phyloP scores from a whole-genome alignment of 2,888 invertebrate species.

The Rhodophaea formosa region DNA sequence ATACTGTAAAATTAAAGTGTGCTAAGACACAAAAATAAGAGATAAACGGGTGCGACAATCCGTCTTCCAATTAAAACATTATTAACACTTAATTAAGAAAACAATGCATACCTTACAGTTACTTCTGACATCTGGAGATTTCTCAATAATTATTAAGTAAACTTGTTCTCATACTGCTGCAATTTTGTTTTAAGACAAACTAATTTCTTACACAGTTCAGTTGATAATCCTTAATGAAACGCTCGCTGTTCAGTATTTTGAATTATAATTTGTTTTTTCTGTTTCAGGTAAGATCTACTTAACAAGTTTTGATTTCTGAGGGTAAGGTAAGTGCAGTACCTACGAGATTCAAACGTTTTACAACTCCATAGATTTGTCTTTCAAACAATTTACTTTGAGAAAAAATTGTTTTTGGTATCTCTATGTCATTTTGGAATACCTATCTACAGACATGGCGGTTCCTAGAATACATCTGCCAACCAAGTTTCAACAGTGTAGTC shows the following conservation, averaged over 20 bases:
- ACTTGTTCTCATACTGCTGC: background rate
- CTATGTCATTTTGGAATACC: no score
- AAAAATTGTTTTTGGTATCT: no score
- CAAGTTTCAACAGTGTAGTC: no score
- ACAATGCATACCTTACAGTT: conserved; percentile 3
- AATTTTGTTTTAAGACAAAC: background rate
- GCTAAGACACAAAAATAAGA: background rate
- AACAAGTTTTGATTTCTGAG: background rate
- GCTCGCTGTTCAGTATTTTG: background rate
- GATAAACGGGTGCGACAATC: background rate
- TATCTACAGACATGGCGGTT: no score
- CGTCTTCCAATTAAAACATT: background rate
- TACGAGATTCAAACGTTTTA: no score
- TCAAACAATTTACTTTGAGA: no score
- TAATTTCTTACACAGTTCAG: background rate
- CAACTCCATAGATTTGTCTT: no score
- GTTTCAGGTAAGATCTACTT: background rate
- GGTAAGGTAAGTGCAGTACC: no score
- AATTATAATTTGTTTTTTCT: background rate
- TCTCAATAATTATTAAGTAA: no score
- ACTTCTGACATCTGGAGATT: background rate
- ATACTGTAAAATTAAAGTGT: no score
- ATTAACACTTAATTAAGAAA: conserved; percentile 1
- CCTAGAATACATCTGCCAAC: no score
- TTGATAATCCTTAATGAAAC: background rate